These are phyloP conservation scores for Sphinx pinastri DNA, from an alignment of 2,888 invertebrate genomes.

Conservation along the genomic window DNA sequence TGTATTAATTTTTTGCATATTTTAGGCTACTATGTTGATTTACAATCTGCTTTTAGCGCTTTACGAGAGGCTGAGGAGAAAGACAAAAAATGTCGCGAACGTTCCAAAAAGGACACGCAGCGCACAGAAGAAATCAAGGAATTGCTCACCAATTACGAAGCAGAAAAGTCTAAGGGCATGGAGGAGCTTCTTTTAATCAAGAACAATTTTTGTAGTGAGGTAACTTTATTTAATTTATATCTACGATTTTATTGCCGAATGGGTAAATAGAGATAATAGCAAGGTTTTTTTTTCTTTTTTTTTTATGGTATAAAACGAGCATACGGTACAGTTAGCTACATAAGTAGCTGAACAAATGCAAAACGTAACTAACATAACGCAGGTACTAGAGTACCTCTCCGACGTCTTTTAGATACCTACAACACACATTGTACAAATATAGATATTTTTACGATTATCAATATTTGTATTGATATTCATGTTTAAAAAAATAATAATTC, in stretches of 20 bases:
- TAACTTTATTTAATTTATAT: slow-evolving; percentile 33
- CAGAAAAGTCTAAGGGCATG: slow-evolving; percentile 47
- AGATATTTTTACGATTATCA: too few relatives aligned
- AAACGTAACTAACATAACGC: too few relatives aligned
- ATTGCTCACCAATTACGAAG: slow-evolving; percentile 50
- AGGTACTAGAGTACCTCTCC: too few relatives aligned
- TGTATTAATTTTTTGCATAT: too few relatives aligned
- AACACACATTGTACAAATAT: too few relatives aligned
- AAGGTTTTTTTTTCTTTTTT: not conserved
- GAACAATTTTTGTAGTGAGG: slow-evolving; percentile 48
- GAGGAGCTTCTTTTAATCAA: slow-evolving; percentile 51
- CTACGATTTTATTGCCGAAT: not conserved
- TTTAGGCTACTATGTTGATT: not conserved
- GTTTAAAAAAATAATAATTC: too few relatives aligned
- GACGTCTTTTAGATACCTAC: too few relatives aligned
- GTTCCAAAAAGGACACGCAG: slow-evolving; percentile 48
- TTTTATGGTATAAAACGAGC: too few relatives aligned
- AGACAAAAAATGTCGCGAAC: slow-evolving; percentile 55
- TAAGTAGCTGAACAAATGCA: too few relatives aligned
- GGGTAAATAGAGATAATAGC: too few relatives aligned
- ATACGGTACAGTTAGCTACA: too few relatives aligned
- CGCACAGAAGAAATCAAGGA: slow-evolving; percentile 57
- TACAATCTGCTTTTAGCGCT: slow-evolving; percentile 44
- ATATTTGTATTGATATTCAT: too few relatives aligned
- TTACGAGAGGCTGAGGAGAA: slow-evolving; percentile 66